Conservation (phyloP, 2,888 invertebrate genomes). For the Cheilosia impressa region DNA sequence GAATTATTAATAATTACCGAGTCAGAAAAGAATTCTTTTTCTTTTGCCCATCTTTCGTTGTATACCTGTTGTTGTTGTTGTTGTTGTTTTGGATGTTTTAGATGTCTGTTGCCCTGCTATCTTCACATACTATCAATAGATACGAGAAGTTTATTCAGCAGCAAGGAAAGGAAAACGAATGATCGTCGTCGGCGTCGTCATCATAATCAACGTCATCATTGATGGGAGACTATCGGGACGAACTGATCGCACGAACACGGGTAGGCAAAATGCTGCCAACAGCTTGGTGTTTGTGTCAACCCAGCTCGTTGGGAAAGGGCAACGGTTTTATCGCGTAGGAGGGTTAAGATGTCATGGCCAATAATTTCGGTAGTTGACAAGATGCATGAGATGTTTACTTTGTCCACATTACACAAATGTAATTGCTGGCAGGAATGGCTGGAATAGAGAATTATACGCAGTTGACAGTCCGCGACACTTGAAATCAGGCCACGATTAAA, state of each 20-base stretch:
- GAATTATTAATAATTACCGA: conserved; percentile 77
- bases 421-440: too few relatives aligned
- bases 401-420: too few relatives aligned
- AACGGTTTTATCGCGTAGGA: conserved; percentile 29
- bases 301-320: conserved; percentile 38
- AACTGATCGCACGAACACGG: conserved; percentile 48
- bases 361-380: too few relatives aligned
- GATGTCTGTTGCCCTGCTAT: conserved; percentile 27
- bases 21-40: conserved; percentile 65
- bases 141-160: conserved; percentile 16
- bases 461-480: too few relatives aligned
- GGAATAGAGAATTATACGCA: too few relatives aligned
- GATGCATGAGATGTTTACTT: too few relatives aligned
- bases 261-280: conserved; percentile 1
- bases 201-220: conserved; percentile 54
- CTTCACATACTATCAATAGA: conserved; percentile 51
- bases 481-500: too few relatives aligned
- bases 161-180: conserved; percentile 1
- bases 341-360: conserved; percentile 11
- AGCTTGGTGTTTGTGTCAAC: conserved; percentile 31
- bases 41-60: conserved; percentile 51
- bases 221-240: conserved; percentile 58
- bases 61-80: conserved; percentile 20
- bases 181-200: conserved; percentile 9
- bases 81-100: conserved; percentile 17